Evolutionary conservation across 2,888 invertebrate genomes (phyloP), one percentile per base, ranked within the genome.

Genomic region (Tetropium fuscum): DNA sequence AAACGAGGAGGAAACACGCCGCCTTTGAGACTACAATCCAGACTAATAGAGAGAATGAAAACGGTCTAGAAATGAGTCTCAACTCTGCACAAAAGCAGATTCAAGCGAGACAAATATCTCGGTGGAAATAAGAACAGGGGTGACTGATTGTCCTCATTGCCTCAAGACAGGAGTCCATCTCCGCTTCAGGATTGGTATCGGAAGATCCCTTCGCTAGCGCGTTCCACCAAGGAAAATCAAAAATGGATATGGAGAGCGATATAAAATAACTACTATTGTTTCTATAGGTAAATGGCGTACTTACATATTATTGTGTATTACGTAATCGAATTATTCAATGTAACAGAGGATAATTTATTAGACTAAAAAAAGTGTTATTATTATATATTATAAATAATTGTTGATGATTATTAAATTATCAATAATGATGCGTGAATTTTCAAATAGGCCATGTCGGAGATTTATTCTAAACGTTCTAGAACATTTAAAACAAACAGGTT

Each of bases 141-240:
- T 78, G 80, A 80, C 76, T 80, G 80, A 80, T 80, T 80, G 80
- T 80, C 79, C 76, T 79, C 80, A 80, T 80, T 77, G 80, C 80
- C 78, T 75, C 72, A 67, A 76, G 80, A 78, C 79, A 79, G 76
- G 72, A 78, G 78, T 78, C 78, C 77, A 76, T 78, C 76, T 76
- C 74, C 69, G 70, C 67, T 72, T 70, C 65, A 70, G 74, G 74
- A 76, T 76, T 77, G 76, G 72, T 70, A 71, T 70, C 64, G 68
- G 71, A 68, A 69, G 67, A 41, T 32, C 61, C 13, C 49, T 57
- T 30, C 7, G 8, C 5, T 20, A 20, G 36, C 11, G 11, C 49
- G 61, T 77, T 78, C 74, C 79, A 72, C 78, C 77, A 70, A 53
- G 55, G 64, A 36, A 53, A 60, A 47, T 22, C 8, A 11, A 1